phyloP scores from a whole-genome alignment of 2,888 invertebrate species.

The Diarsia brunnea region DNA sequence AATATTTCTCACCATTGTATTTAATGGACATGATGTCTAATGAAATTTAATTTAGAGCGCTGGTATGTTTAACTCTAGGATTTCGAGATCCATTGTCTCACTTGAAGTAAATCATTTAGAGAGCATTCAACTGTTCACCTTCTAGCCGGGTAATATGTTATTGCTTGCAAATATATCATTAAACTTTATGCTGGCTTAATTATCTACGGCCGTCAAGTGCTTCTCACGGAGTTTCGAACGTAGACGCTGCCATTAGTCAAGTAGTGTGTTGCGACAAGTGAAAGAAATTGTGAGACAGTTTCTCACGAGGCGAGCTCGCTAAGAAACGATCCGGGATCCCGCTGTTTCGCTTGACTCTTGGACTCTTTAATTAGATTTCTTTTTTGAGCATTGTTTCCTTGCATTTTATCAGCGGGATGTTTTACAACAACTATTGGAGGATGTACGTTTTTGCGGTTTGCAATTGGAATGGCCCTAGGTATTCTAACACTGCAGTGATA shows the following conservation, averaged over 20 bases:
- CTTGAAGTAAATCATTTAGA: conserved; percentile 43
- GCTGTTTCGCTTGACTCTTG: conserved; percentile 77
- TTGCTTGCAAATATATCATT: conserved; percentile 70
- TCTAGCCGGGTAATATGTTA: conserved; percentile 51
- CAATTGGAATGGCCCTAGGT: conserved; percentile 41
- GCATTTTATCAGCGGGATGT: conserved; percentile 35
- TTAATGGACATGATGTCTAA: conserved; percentile 42
- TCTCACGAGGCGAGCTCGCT: conserved; percentile 78
- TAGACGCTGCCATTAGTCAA: conserved; percentile 76
- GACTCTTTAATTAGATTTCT: conserved; percentile 77
- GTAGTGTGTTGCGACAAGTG: conserved; percentile 75
- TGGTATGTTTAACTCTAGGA: conserved; percentile 38
- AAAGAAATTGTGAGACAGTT: conserved; percentile 82
- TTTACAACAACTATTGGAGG: conserved; percentile 20
- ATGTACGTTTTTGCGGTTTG: conserved; percentile 40
- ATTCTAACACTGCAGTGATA: conserved; percentile 54
- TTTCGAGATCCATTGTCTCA: conserved; percentile 30
- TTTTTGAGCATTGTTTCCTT: conserved; percentile 55
- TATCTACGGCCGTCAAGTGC: conserved; percentile 68
- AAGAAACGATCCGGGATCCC: conserved; percentile 76
- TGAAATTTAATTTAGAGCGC: conserved; percentile 42
- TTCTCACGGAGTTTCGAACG: conserved; percentile 79
- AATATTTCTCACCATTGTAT: conserved; percentile 66
- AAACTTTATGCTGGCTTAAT: conserved; percentile 70
- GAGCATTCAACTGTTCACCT: conserved; percentile 47